phyloP scores from a whole-genome alignment of 1,140 invertebrate genomes.

The Dinoponera quadriceps region DNA sequence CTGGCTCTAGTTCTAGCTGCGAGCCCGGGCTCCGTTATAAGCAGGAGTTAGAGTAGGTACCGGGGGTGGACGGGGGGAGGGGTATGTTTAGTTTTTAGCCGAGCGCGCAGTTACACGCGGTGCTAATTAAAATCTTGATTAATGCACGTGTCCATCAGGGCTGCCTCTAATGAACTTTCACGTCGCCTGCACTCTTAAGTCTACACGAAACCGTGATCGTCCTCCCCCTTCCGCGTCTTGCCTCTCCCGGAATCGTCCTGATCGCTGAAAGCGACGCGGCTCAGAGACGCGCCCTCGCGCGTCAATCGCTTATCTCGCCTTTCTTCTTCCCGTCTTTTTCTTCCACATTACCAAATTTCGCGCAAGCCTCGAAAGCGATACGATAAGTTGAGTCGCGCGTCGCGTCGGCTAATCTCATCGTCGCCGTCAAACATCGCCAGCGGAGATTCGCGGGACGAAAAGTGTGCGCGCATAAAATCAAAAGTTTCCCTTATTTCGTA shows the following conservation, averaged over 20 bases:
- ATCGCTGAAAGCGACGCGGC: slow-evolving; percentile 23
- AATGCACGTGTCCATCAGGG: slow-evolving; percentile 84
- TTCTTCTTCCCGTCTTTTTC: too few relatives aligned
- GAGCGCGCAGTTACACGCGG: slow-evolving; percentile 80
- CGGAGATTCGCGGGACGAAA: slow-evolving; percentile 43
- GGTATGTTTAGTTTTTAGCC: slow-evolving; percentile 83
- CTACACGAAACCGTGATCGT: slow-evolving; percentile 75
- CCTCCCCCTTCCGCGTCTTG: slow-evolving; percentile 25
- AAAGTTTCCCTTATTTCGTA: slow-evolving; percentile 70
- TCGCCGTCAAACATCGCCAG: slow-evolving; percentile 21
- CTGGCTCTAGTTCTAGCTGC: slow-evolving; percentile 76
- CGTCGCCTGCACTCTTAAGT: slow-evolving; percentile 74
- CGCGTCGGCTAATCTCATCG: slow-evolving; percentile 48
- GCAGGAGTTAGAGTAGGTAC: slow-evolving; percentile 76
- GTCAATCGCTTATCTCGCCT: not conserved
- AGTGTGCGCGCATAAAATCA: slow-evolving; percentile 65
- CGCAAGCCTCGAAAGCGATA: slow-evolving; percentile 5
- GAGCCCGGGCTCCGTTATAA: slow-evolving; percentile 75
- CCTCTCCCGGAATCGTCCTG: slow-evolving; percentile 7
- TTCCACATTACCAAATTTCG: not conserved
- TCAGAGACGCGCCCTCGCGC: not conserved
- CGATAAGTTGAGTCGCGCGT: not conserved
- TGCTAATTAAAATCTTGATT: slow-evolving; percentile 85
- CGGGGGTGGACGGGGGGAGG: slow-evolving; percentile 49
- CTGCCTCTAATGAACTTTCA: slow-evolving; percentile 77